phyloP scores from a whole-genome alignment of 2,888 invertebrate genomes.

The Emmelina monodactyla region DNA sequence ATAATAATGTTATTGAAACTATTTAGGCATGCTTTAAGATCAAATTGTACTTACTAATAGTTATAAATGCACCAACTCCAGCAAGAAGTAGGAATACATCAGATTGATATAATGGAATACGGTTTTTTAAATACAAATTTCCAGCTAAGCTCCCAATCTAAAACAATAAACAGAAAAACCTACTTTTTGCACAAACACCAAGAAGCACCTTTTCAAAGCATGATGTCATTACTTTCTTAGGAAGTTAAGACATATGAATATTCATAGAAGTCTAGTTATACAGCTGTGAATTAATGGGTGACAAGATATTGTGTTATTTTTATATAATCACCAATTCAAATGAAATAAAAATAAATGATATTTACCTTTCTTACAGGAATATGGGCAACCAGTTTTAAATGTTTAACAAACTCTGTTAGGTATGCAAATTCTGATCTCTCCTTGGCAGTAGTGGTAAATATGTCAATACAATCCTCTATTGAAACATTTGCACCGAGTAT shows the following conservation, averaged over 20 bases:
- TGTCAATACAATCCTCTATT: conserved; percentile 59
- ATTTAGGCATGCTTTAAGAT: too few species aligned
- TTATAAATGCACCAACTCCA: conserved; percentile 57
- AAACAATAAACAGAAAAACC: not conserved
- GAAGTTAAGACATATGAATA: too few species aligned
- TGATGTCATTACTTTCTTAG: too few species aligned
- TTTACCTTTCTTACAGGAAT: conserved; percentile 72
- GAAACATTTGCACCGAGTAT: conserved; percentile 67
- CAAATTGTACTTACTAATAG: conserved; percentile 65
- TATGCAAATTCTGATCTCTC: conserved; percentile 55
- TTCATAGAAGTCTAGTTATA: too few species aligned
- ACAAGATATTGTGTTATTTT: too few species aligned
- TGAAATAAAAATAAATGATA: too few species aligned
- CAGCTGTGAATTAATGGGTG: too few species aligned
- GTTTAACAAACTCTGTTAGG: conserved; percentile 58
- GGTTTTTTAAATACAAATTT: conserved; percentile 71
- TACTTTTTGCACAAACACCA: too few species aligned
- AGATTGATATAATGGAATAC: conserved; percentile 69
- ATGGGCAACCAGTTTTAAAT: conserved; percentile 70
- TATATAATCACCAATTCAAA: too few species aligned
- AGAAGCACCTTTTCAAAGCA: too few species aligned
- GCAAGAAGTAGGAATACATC: conserved; percentile 70
- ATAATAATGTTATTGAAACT: too few species aligned
- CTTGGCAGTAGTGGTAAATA: conserved; percentile 40
- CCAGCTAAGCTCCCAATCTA: conserved; percentile 73